Conservation (phyloP, 2,888 invertebrate genomes). For the Thelaira solivaga region DNA sequence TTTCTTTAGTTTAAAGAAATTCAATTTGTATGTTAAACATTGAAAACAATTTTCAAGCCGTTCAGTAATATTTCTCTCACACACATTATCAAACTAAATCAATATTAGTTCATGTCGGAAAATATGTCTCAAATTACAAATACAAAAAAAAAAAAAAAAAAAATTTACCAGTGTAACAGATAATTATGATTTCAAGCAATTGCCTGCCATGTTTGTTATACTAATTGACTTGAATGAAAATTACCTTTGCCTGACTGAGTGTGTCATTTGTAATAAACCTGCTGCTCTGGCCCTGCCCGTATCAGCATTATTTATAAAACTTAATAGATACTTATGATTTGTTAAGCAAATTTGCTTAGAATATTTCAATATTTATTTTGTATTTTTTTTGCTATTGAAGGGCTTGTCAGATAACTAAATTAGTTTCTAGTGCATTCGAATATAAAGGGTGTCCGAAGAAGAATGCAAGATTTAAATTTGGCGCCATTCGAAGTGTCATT, state of each 20-base stretch:
- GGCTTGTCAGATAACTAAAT: constrained; percentile 20
- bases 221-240: constrained; percentile 53
- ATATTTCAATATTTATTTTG: not conserved
- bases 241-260: too few relatives aligned
- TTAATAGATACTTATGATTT: constrained; percentile 26
- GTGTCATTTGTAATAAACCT: not conserved
- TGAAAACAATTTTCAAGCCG: too few relatives aligned
- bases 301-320: not conserved
- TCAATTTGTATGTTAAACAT: too few relatives aligned
- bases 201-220: constrained; percentile 34
- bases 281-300: too few relatives aligned
- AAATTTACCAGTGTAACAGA: too few relatives aligned
- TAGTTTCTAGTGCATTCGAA: constrained; percentile 31
- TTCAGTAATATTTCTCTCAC: too few relatives aligned
- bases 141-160: too few relatives aligned
- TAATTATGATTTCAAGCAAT: constrained; percentile 19
- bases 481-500: too few relatives aligned
- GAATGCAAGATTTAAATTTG: too few relatives aligned
- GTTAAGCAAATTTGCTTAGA: constrained; percentile 4
- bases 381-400: not conserved
- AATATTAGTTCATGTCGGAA: not conserved
- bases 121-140: constrained; percentile 18
- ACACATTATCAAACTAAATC: not conserved
- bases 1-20: too few relatives aligned
- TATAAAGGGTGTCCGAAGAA: too few relatives aligned